Percentiles rank a stretch among this genome's conserved stretches.
Conservation (phyloP, 2,888 invertebrate genomes). For the Napeogenes inachia region DNA sequence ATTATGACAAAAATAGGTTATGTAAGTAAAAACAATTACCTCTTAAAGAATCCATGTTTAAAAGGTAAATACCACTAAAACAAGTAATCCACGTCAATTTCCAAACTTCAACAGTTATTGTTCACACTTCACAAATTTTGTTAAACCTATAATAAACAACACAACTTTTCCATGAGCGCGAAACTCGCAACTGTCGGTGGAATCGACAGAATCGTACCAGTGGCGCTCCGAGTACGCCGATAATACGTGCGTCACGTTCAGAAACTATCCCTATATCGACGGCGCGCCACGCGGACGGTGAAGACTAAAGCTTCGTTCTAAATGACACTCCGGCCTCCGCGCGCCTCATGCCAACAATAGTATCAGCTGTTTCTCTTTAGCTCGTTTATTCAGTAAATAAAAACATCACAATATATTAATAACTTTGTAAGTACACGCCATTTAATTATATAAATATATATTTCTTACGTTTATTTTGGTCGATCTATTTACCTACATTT, state of each 20-base stretch:
- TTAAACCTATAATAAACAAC: slow-evolving; percentile 44
- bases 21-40: slow-evolving; percentile 53
- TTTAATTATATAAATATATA: not conserved
- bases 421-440: slow-evolving; percentile 20
- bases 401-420: slow-evolving; percentile 12
- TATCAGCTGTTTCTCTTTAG: slow-evolving; percentile 23
- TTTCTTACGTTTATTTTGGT: too few relatives aligned
- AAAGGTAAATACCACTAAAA: slow-evolving; percentile 39
- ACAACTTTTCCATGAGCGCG: slow-evolving; percentile 60
- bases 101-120: slow-evolving; percentile 34
- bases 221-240: slow-evolving; percentile 34
- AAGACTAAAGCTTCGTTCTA: slow-evolving; percentile 18
- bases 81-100: slow-evolving; percentile 48
- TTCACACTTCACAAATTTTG: slow-evolving; percentile 51
- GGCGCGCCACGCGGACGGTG: slow-evolving; percentile 17
- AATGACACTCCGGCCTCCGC: slow-evolving; percentile 16
- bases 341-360: slow-evolving; percentile 21
- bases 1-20: slow-evolving; percentile 57
- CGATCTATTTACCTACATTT: too few relatives aligned
- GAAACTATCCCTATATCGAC: slow-evolving; percentile 31
- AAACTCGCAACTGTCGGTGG: slow-evolving; percentile 55
- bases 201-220: slow-evolving; percentile 32
- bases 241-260: slow-evolving; percentile 36
- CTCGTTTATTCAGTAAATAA: slow-evolving; percentile 11
- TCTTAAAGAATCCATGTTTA: slow-evolving; percentile 62